A percentile compares a stretch with the other conserved stretches of the same genome.
Evolutionary conservation across 2,797 vertebrate genomes (phyloP).

Genomic region (Peromyscus melanophrys): DNA sequence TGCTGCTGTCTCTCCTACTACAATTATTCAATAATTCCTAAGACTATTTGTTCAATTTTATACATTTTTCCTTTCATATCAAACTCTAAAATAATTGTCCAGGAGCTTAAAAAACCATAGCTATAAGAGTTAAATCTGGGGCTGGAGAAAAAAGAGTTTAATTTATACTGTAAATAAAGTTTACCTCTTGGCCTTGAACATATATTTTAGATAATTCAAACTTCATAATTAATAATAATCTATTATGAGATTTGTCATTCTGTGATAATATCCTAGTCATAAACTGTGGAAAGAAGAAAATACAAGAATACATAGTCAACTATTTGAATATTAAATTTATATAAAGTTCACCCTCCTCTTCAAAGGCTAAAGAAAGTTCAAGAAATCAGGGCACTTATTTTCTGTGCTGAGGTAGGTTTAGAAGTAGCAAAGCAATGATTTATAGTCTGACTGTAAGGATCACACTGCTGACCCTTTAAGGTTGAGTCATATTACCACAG

Average conservation of each 20-base stretch:
- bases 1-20: neutral
- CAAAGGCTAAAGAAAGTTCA: neutral
- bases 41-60: neutral
- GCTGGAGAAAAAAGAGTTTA: neutral
- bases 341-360: neutral
- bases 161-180: constrained; percentile 37
- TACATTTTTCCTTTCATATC: neutral
- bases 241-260: constrained; percentile 10
- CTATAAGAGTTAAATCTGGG: neutral
- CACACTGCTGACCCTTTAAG: neutral
- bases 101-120: constrained; percentile 28
- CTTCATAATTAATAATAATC: constrained; percentile 3
- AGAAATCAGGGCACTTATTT: neutral
- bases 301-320: constrained; percentile 6
- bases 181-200: neutral
- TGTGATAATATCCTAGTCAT: constrained; percentile 14
- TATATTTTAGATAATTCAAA: constrained; percentile 1
- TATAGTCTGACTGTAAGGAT: neutral
- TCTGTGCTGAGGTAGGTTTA: neutral
- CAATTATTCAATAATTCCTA: neutral
- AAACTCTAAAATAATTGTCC: neutral
- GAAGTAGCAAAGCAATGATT: neutral
- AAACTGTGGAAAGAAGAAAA: constrained; percentile 5
- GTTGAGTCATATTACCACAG: neutral
- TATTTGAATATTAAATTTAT: constrained; percentile 41